Evolutionary conservation across 2,888 invertebrate species (phyloP).

Genomic region (Ormyrus rosae): DNA sequence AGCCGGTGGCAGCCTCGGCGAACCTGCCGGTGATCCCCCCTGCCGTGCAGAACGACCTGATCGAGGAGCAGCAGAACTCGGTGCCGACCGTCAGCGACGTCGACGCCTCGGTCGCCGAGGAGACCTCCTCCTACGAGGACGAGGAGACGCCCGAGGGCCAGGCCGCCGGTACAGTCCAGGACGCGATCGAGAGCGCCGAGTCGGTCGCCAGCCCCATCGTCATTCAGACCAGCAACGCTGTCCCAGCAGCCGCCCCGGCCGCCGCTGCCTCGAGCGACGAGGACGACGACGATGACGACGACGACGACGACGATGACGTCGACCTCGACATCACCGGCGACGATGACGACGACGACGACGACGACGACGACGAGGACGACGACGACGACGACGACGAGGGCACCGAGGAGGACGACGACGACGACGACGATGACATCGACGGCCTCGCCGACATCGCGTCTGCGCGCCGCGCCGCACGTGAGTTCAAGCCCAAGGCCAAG

Average conservation of each 20-base stretch:
- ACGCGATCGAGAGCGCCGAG: conserved; percentile 73
- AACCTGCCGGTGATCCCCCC: conserved; percentile 65
- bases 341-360: conserved; percentile 76
- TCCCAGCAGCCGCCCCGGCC: conserved; percentile 64
- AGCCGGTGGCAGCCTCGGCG: conserved; percentile 68
- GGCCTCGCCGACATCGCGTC: conserved; percentile 83
- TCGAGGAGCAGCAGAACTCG: conserved; percentile 72
- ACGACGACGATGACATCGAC: conserved; percentile 82
- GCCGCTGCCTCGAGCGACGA: conserved; percentile 70
- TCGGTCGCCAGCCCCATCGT: conserved; percentile 64
- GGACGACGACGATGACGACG: conserved; percentile 75
- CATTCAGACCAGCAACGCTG: conserved; percentile 61
- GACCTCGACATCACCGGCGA: conserved; percentile 75
- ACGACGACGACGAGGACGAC: conserved; percentile 80
- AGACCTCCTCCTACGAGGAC: conserved; percentile 69
- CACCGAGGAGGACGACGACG: conserved; percentile 83
- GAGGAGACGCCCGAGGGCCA: conserved; percentile 74
- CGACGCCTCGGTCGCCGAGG: conserved; percentile 69
- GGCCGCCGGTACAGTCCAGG: conserved; percentile 72
- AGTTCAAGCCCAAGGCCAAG: conserved; percentile 83
- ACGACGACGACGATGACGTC: conserved; percentile 72
- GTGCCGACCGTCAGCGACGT: conserved; percentile 69
- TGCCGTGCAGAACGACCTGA: conserved; percentile 68
- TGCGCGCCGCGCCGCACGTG: conserved; percentile 85
- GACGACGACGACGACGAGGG: conserved; percentile 82